Percentiles rank a stretch among this genome's conserved stretches.
phyloP scores from a whole-genome alignment of 2,888 invertebrate genomes.

The Melieria picta region DNA sequence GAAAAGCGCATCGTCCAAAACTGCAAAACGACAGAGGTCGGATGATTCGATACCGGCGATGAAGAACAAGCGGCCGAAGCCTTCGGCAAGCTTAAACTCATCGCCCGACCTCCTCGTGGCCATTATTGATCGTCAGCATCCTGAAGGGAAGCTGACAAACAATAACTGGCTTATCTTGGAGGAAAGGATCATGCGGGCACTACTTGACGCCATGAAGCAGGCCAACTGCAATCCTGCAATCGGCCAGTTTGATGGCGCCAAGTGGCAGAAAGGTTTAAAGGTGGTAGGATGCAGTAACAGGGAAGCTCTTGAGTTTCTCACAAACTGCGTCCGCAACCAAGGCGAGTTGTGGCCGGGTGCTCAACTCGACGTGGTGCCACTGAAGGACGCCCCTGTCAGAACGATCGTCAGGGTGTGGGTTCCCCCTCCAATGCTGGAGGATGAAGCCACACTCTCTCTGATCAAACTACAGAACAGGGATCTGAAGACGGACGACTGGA shows the following conservation, averaged over 20 bases:
- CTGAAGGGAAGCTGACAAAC: constrained; percentile 10
- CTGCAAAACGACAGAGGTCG: too few relatives aligned
- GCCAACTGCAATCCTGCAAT: neutral
- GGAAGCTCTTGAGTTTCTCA: constrained; percentile 6
- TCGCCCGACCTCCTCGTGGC: constrained; percentile 11
- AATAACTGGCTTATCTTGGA: constrained; percentile 16
- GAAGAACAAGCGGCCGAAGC: neutral
- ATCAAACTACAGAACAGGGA: too few relatives aligned
- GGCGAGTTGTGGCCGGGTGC: neutral
- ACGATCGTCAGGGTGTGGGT: neutral
- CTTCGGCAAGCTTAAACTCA: neutral
- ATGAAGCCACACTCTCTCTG: too few relatives aligned
- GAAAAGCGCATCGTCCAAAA: too few relatives aligned
- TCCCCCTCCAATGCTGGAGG: neutral
- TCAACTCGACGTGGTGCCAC: neutral
- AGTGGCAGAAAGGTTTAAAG: constrained; percentile 14
- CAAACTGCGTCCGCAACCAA: neutral
- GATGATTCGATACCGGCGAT: too few relatives aligned
- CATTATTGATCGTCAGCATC: constrained; percentile 11
- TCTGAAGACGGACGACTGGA: too few relatives aligned
- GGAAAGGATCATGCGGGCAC: constrained; percentile 7
- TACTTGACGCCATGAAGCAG: neutral
- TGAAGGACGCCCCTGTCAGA: neutral
- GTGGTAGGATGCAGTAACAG: constrained; percentile 22
- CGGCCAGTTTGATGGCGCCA: too few relatives aligned